Percentiles rank a stretch among this genome's conserved stretches.
These are phyloP conservation scores for Drosophila baimaii DNA, from an alignment of 1,140 invertebrate genomes.

Conservation along the genomic window DNA sequence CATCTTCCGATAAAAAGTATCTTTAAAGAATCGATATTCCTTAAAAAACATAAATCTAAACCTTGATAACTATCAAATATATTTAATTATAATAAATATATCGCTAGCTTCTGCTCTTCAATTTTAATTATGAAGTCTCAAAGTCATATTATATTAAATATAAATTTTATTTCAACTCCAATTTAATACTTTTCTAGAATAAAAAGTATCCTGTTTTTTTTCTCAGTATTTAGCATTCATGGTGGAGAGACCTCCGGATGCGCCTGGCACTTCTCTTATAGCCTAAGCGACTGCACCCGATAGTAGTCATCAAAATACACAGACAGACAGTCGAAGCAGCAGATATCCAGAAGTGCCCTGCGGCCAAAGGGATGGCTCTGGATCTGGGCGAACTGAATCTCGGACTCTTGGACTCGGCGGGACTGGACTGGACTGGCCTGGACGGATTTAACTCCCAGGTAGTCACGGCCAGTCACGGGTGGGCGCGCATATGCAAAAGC, in stretches of 20 bases:
- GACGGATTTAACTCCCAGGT: constrained; percentile 52
- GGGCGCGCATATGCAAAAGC: constrained; percentile 73
- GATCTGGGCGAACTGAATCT: constrained; percentile 35
- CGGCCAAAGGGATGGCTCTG: constrained; percentile 61
- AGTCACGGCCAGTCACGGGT: constrained; percentile 73
- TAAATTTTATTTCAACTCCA: neutral
- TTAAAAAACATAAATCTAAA: no score
- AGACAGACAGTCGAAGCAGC: constrained; percentile 55
- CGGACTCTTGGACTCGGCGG: constrained; percentile 6
- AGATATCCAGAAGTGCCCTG: constrained; percentile 68
- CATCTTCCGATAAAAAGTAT: no score
- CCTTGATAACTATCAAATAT: no score
- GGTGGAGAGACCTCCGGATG: constrained; percentile 69
- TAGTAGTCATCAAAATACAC: constrained; percentile 74
- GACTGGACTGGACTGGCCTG: constrained; percentile 16
- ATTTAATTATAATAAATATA: no score
- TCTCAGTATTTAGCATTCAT: neutral
- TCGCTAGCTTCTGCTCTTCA: no score
- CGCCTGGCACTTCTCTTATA: constrained; percentile 54
- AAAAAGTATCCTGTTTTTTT: neutral
- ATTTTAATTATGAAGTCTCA: no score
- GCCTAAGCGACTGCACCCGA: constrained; percentile 57
- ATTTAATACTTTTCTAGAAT: neutral
- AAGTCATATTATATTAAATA: no score
- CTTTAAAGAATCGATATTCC: no score